Percentiles rank a stretch among this genome's conserved stretches.
Conservation (phyloP, 2,113 vertebrate genomes). For the Uropsilus gracilis region DNA sequence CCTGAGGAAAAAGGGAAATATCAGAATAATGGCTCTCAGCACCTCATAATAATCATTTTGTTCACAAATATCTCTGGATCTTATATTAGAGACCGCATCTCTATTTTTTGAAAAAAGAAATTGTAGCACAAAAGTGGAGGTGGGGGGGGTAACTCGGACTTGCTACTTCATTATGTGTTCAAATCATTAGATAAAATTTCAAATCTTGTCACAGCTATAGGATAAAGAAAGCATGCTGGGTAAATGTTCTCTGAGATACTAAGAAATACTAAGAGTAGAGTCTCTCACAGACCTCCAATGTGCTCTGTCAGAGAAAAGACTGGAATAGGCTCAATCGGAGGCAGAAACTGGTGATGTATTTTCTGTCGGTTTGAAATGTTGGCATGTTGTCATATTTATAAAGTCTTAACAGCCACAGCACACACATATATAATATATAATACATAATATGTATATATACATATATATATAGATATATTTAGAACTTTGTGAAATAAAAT, state of each 20-base stretch:
- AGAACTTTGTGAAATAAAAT: slow-evolving; percentile 72
- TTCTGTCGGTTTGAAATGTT: not conserved
- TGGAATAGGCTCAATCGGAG: not conserved
- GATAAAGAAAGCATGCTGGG: not conserved
- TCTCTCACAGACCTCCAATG: not conserved
- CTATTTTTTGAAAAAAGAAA: slow-evolving; percentile 18
- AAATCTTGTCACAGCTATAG: not conserved
- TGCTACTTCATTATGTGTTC: not conserved
- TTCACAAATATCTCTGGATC: not conserved
- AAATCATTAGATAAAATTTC: not conserved
- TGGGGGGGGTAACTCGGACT: not conserved
- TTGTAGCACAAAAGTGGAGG: not conserved
- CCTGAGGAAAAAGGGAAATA: not conserved
- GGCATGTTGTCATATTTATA: slow-evolving; percentile 34
- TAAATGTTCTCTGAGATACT: not conserved
- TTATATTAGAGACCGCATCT: not conserved
- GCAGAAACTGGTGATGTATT: not conserved
- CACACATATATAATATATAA: not conserved
- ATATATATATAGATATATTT: not conserved
- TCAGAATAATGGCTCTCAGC: not conserved
- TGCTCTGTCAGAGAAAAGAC: not conserved
- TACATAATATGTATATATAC: not conserved
- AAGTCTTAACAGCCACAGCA: not conserved
- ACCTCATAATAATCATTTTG: not conserved
- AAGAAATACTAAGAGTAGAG: not conserved